A percentile compares a stretch with the other conserved stretches of the same genome.
Conservation (phyloP, 2,797 vertebrate genomes). For the Ispidina lecontei region DNA sequence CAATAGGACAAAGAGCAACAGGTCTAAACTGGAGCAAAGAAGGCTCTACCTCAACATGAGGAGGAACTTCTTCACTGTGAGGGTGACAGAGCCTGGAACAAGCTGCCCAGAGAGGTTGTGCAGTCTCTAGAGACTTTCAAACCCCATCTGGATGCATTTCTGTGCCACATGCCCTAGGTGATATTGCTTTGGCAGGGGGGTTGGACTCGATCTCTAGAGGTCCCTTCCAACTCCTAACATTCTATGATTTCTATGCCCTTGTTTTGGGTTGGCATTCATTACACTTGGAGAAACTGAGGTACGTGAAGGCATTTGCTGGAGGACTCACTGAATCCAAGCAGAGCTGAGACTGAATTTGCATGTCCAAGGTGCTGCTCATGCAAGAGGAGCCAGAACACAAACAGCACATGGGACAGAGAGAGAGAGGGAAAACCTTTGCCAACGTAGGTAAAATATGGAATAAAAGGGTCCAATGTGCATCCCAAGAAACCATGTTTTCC, state of each 20-base stretch:
- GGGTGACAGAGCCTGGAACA: too few species aligned
- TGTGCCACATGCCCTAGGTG: too few species aligned
- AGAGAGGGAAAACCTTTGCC: background rate
- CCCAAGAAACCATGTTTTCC: background rate
- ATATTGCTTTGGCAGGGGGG: too few species aligned
- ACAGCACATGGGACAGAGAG: background rate
- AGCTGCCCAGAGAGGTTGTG: too few species aligned
- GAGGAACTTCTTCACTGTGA: too few species aligned
- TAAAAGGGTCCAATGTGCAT: background rate
- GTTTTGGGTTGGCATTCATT: fast-evolving
- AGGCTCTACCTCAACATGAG: too few species aligned
- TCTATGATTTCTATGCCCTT: background rate
- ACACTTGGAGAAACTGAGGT: slow-evolving; percentile 23
- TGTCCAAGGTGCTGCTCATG: fast-evolving
- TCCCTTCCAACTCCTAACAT: too few species aligned
- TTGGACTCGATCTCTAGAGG: too few species aligned
- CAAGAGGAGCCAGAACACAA: background rate
- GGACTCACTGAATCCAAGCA: background rate
- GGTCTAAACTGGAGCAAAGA: too few species aligned
- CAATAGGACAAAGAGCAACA: too few species aligned
- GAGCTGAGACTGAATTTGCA: background rate
- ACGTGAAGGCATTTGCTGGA: background rate
- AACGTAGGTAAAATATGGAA: background rate
- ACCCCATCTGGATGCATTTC: too few species aligned
- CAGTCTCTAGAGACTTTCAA: too few species aligned